phyloP scores from a whole-genome alignment of 2,797 vertebrate genomes.

The Sebastes wilsoni region DNA sequence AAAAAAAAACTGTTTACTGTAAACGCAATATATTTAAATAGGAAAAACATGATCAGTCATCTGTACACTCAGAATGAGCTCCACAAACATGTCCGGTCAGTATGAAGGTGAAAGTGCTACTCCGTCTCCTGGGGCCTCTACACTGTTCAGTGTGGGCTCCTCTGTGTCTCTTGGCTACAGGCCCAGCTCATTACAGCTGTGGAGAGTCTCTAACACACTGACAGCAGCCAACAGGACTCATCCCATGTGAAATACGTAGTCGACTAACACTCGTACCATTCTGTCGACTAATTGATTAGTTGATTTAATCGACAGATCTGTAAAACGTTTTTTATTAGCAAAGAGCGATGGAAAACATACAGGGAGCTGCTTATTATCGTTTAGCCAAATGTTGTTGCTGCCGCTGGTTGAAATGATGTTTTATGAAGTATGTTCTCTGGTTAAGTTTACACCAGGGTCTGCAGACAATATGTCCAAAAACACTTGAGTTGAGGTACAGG shows the following conservation, averaged over 20 bases:
- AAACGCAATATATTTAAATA: not conserved
- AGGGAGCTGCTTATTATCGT: not conserved
- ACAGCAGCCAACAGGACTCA: not conserved
- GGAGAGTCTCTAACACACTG: not conserved
- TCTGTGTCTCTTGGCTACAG: slow-evolving; percentile 11
- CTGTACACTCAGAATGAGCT: not conserved
- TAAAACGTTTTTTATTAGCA: not conserved
- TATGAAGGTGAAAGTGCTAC: not conserved
- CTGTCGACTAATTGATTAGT: too few relatives aligned
- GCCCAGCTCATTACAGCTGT: slow-evolving; percentile 11
- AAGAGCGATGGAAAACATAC: not conserved
- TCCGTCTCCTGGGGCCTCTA: not conserved
- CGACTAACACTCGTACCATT: too few relatives aligned
- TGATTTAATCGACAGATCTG: too few relatives aligned
- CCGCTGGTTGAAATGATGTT: too few relatives aligned
- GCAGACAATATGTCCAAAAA: too few relatives aligned
- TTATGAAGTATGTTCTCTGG: too few relatives aligned
- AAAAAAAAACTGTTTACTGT: not conserved
- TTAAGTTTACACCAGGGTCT: too few relatives aligned
- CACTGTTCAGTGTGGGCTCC: not conserved
- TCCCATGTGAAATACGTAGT: not conserved
- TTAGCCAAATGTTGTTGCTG: not conserved
- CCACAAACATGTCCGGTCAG: not conserved
- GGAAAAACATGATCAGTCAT: not conserved
- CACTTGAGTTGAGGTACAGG: too few relatives aligned